Percentiles rank a stretch among this genome's conserved stretches.
phyloP scores from a whole-genome alignment of 2,113 vertebrate genomes.

The Mirounga angustirostris region DNA sequence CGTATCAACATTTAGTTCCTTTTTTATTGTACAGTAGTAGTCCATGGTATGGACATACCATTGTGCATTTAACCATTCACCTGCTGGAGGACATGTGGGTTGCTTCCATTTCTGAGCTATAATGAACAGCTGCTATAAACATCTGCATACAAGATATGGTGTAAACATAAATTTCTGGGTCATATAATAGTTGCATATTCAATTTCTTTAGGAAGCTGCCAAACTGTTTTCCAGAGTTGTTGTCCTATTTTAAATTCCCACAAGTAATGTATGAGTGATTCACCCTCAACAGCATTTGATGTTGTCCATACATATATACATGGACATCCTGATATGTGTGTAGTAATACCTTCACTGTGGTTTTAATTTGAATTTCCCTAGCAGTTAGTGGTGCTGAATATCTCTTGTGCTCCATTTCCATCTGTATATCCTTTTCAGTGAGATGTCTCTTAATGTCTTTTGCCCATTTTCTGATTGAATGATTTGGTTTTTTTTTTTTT shows the following conservation, averaged over 20 bases:
- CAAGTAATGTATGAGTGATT: background rate
- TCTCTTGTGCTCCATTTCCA: background rate
- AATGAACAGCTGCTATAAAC: background rate
- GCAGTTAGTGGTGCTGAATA: background rate
- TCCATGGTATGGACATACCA: background rate
- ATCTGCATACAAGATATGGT: background rate
- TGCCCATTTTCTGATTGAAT: conserved; percentile 2
- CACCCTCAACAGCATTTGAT: background rate
- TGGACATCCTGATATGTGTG: background rate
- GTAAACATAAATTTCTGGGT: background rate
- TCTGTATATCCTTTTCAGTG: background rate
- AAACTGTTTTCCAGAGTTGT: background rate
- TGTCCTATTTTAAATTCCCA: background rate
- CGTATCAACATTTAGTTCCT: background rate
- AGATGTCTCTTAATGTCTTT: background rate
- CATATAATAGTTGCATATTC: background rate
- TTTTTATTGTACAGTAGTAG: background rate
- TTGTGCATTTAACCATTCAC: background rate
- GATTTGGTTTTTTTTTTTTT: background rate
- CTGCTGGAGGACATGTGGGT: background rate
- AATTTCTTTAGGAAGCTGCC: background rate
- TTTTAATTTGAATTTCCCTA: conserved; percentile 20
- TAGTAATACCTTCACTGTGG: background rate
- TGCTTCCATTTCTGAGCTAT: background rate
- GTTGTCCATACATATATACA: background rate